Percentiles rank a stretch among this genome's conserved stretches.
Evolutionary conservation across 1,140 invertebrate genomes (phyloP).

Genomic region (Platorchestia sp.): DNA sequence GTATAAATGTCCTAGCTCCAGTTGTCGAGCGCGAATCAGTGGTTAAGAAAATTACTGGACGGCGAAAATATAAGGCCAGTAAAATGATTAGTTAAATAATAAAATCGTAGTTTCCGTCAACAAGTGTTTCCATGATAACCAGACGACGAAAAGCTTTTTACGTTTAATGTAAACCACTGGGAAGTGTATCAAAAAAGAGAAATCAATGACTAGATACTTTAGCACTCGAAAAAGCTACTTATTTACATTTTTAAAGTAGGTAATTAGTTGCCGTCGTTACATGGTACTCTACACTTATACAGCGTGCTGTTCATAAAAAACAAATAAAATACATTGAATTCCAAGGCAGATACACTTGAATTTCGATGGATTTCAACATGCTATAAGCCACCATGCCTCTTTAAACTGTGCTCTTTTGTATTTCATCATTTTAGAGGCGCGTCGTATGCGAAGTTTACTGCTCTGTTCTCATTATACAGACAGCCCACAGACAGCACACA

Average conservation of each 20-base stretch:
- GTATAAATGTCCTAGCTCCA: neutral
- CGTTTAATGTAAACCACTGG: neutral
- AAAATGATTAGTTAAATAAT: neutral
- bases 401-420: no score
- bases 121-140: neutral
- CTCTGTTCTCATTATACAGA: no score
- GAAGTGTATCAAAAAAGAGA: neutral
- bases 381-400: no score
- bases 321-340: neutral
- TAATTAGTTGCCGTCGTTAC: no score
- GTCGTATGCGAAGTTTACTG: no score
- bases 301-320: neutral
- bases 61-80: neutral
- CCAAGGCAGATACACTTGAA: no score
- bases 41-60: neutral
- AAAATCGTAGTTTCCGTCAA: neutral
- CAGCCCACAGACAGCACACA: no score
- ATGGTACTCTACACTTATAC: neutral
- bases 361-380: no score
- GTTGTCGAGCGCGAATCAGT: neutral
- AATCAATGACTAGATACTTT: neutral
- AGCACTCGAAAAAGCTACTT: neutral
- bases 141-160: neutral
- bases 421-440: no score
- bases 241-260: no score